Percentiles rank a stretch among this genome's conserved stretches.
Evolutionary conservation across 2,113 vertebrate genomes (phyloP).

Genomic region (Jaculus jaculus): DNA sequence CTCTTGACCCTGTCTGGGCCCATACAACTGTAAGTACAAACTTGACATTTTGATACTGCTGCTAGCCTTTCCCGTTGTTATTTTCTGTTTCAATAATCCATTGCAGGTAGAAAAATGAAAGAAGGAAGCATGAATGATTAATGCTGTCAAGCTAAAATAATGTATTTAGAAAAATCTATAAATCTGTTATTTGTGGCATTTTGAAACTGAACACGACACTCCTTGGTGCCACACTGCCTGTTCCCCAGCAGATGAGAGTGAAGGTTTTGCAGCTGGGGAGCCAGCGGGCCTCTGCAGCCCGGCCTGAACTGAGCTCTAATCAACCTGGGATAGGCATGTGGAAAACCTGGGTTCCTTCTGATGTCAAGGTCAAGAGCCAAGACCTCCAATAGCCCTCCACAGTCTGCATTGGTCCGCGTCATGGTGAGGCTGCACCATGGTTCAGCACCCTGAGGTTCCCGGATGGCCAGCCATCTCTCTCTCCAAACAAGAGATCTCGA

Average conservation of each 20-base stretch:
- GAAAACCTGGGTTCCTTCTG: neutral
- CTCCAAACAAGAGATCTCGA: neutral
- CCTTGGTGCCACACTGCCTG: slow-evolving; percentile 82
- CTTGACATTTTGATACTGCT: slow-evolving; percentile 99
- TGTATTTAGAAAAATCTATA: slow-evolving; percentile 97
- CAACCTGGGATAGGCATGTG: neutral
- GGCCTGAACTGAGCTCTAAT: neutral
- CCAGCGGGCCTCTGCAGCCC: slow-evolving; percentile 67
- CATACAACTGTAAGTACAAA: slow-evolving; percentile 99
- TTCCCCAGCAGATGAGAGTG: slow-evolving; percentile 85
- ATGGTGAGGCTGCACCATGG: neutral
- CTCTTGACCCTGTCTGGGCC: slow-evolving; percentile 98
- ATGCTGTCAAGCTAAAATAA: slow-evolving; percentile 99
- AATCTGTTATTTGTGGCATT: slow-evolving; percentile 99
- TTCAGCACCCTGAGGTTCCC: neutral
- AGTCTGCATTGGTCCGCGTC: accelerated
- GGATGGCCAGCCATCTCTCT: slow-evolving; percentile 48
- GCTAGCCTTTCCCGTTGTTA: slow-evolving; percentile 94
- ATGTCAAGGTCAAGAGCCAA: neutral
- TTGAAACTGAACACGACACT: slow-evolving; percentile 89
- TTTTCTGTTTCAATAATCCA: slow-evolving; percentile 99
- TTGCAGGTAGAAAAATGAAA: slow-evolving; percentile 94
- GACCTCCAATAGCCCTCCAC: neutral
- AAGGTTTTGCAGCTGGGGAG: slow-evolving; percentile 71
- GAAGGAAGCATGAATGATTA: slow-evolving; percentile 99